These are phyloP conservation scores for Brenthis daphne DNA, from an alignment of 2,888 invertebrate species.

Conservation along the genomic window DNA sequence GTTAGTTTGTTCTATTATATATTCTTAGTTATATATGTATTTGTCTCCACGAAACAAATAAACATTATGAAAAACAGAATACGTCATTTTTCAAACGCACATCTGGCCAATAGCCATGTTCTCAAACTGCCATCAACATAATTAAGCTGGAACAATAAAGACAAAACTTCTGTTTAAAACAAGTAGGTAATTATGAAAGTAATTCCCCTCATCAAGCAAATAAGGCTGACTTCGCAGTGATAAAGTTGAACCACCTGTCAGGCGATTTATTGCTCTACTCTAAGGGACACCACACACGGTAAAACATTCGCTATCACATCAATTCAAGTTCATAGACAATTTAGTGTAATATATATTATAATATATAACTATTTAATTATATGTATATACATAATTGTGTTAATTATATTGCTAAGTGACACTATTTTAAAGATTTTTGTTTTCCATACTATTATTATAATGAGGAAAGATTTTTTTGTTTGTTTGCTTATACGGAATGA, in stretches of 20 bases:
- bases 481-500: too few species aligned
- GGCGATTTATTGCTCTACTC: conserved; percentile 49
- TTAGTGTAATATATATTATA: not conserved
- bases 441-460: too few species aligned
- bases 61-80: not conserved
- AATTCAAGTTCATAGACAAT: not conserved
- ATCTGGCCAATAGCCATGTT: conserved; percentile 14
- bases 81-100: conserved; percentile 2
- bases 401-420: too few species aligned
- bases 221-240: conserved; percentile 44
- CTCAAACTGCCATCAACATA: conserved; percentile 10
- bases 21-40: too few species aligned
- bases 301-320: not conserved
- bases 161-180: conserved; percentile 16
- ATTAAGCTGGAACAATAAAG: conserved; percentile 13
- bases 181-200: conserved; percentile 37
- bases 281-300: conserved; percentile 35
- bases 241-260: conserved; percentile 55
- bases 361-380: too few species aligned
- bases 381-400: too few species aligned
- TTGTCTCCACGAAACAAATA: too few species aligned
- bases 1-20: too few species aligned
- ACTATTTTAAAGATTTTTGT: not conserved
- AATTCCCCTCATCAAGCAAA: conserved; percentile 40
- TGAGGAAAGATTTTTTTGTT: not conserved